Conservation (phyloP, 1,140 invertebrate genomes). For the Reticulitermes speratus region DNA sequence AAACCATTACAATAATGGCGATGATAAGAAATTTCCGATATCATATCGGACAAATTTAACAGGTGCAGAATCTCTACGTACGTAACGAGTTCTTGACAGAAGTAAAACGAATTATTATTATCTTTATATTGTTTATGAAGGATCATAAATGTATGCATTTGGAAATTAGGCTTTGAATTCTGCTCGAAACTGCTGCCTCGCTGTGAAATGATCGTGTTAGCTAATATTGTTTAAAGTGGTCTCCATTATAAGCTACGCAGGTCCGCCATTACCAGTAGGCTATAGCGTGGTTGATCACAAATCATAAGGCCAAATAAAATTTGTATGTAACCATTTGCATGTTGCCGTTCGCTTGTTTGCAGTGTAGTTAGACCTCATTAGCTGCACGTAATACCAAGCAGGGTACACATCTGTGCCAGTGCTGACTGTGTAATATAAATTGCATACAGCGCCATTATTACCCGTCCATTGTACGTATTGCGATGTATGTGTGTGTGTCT, state of each 20-base stretch:
- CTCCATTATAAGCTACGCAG: neutral
- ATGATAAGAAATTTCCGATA: too few species aligned
- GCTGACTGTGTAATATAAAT: slow-evolving; percentile 11
- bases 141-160: too few species aligned
- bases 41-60: too few species aligned
- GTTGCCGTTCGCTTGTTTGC: neutral
- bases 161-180: too few species aligned
- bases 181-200: too few species aligned
- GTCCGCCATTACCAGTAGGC: neutral
- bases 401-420: neutral
- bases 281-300: neutral
- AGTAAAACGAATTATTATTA: too few species aligned
- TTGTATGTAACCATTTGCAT: neutral
- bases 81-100: too few species aligned
- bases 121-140: too few species aligned
- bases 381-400: neutral
- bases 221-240: neutral
- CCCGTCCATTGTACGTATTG: slow-evolving; percentile 1
- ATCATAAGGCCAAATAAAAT: neutral
- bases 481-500: neutral
- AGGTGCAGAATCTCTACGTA: too few species aligned
- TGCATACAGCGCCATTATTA: neutral
- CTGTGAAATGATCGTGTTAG: neutral
- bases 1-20: too few species aligned
- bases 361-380: neutral